Evolutionary conservation across 2,797 vertebrate species (phyloP).

Genomic region (Enteromius unitaeniatus): DNA sequence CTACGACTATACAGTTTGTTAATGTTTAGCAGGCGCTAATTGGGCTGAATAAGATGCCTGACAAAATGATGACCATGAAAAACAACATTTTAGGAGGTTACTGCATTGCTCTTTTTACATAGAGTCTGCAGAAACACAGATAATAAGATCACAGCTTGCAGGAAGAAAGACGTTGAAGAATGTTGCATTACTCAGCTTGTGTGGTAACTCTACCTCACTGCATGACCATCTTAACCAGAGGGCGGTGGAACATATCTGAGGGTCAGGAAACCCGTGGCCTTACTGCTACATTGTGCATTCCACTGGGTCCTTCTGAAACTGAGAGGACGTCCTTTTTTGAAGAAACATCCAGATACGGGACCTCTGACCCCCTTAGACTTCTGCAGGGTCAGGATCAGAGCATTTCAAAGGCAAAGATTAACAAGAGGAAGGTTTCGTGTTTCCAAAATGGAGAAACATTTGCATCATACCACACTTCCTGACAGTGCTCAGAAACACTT

Average conservation of each 20-base stretch:
- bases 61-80: conserved; percentile 16
- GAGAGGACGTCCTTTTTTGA: conserved; percentile 1
- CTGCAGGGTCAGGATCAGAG: conserved; percentile 19
- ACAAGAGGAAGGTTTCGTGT: conserved; percentile 41
- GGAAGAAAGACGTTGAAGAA: conserved; percentile 14
- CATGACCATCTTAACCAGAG: conserved; percentile 28
- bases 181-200: conserved; percentile 56
- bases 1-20: conserved; percentile 7
- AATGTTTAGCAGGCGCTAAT: conserved; percentile 20
- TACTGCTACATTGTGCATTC: conserved; percentile 24
- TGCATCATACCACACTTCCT: background rate
- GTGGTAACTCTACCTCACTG: conserved; percentile 47
- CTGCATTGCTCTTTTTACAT: background rate
- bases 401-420: conserved; percentile 33
- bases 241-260: conserved; percentile 24
- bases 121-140: background rate
- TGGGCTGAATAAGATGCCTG: conserved; percentile 35
- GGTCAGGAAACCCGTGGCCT: conserved; percentile 27
- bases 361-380: conserved; percentile 33
- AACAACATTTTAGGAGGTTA: background rate
- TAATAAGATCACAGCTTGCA: conserved; percentile 16
- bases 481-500: conserved; percentile 14
- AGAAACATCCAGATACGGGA: conserved; percentile 10
- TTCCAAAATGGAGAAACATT: conserved; percentile 6
- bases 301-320: conserved; percentile 4